These are phyloP conservation scores for Chaetophractus vellerosus DNA, from an alignment of 2,797 vertebrate genomes.

Conservation along the genomic window DNA sequence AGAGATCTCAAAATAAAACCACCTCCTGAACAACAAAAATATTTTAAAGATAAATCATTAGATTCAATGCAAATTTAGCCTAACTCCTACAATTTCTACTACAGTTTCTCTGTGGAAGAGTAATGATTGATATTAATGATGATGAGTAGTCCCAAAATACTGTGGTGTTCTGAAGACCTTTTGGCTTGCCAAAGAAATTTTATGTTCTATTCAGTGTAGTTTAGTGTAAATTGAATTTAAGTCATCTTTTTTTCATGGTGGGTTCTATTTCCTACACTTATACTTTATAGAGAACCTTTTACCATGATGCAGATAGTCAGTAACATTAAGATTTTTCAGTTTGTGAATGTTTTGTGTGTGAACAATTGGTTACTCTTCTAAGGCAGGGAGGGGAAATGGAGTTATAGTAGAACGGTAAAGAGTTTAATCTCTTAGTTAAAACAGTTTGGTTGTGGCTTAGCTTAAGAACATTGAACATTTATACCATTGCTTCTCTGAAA, in stretches of 20 bases:
- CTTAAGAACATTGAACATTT: slow-evolving; percentile 9
- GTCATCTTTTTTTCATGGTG: not conserved
- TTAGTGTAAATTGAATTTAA: slow-evolving; percentile 40
- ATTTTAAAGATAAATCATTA: not conserved
- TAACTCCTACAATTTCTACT: not conserved
- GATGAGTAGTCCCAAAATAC: not conserved
- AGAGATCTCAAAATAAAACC: slow-evolving; percentile 34
- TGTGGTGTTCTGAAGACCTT: not conserved
- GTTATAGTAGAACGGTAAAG: not conserved
- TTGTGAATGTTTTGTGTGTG: slow-evolving; percentile 20
- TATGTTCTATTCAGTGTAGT: not conserved
- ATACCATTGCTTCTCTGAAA: slow-evolving; percentile 54
- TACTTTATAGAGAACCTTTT: not conserved
- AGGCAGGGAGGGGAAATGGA: not conserved
- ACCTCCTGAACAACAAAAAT: not conserved
- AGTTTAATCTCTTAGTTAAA: not conserved
- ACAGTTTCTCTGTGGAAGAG: not conserved
- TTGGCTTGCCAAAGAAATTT: slow-evolving; percentile 21
- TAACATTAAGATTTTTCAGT: slow-evolving; percentile 23
- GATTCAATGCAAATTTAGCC: not conserved
- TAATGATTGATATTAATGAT: slow-evolving; percentile 12
- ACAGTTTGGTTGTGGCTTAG: not conserved
- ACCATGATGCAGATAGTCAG: not conserved
- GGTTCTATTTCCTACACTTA: not conserved
- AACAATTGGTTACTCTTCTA: not conserved